Percentiles rank a stretch among this genome's conserved stretches.
Conservation (phyloP, 2,113 vertebrate species). For the Periophthalmus modestus region DNA sequence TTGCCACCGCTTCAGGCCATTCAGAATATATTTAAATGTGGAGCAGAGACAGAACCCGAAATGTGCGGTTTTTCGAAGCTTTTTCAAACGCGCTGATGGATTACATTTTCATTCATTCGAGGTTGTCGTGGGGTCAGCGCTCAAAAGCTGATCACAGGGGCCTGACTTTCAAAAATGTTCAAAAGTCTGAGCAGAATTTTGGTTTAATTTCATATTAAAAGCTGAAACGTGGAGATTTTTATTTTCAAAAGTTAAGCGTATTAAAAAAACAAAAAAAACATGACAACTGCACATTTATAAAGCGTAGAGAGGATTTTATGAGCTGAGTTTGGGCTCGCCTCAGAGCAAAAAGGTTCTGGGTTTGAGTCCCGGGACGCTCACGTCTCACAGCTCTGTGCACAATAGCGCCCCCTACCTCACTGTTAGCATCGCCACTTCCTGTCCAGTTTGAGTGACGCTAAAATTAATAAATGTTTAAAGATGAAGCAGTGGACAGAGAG, state of each 20-base stretch:
- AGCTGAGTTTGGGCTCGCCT: background rate
- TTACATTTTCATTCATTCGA: background rate
- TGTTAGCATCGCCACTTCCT: too few species aligned
- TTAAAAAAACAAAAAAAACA: too few species aligned
- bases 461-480: too few species aligned
- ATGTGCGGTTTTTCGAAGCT: background rate
- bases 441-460: too few species aligned
- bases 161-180: background rate
- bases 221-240: background rate
- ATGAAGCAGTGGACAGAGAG: too few species aligned
- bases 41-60: background rate
- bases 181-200: background rate
- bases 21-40: background rate
- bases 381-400: too few species aligned
- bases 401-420: too few species aligned
- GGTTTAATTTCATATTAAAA: background rate
- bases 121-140: background rate
- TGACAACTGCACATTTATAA: too few species aligned
- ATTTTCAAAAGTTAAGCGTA: too few species aligned
- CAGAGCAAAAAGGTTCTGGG: background rate
- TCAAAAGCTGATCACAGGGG: background rate
- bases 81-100: background rate
- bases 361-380: too few species aligned
- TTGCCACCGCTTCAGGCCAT: conserved; percentile 1
- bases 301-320: background rate